These are phyloP conservation scores for Nesometra sesokonis DNA, from an alignment of 35 echinoderm and acorn worm genomes.

Conservation along the genomic window DNA sequence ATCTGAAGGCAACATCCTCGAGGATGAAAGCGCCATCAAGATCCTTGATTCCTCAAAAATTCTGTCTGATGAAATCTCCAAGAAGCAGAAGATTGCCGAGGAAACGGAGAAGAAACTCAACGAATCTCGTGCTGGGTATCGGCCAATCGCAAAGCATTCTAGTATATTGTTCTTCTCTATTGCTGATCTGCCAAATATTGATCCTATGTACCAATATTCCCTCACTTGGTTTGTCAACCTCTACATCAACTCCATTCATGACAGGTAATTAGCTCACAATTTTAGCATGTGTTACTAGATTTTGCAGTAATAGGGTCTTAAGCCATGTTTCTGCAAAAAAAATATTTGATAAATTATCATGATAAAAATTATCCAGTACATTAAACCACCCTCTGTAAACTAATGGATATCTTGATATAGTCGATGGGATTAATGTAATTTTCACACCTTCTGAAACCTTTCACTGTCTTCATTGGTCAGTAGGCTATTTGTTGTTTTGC, in stretches of 20 bases:
- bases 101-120: conserved; percentile 98
- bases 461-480: too few relatives aligned
- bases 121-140: conserved; percentile 86
- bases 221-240: conserved; percentile 98
- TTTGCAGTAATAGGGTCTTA: too few relatives aligned
- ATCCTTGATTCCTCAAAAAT: conserved; percentile 95
- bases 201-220: conserved; percentile 99
- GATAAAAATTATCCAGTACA: too few relatives aligned
- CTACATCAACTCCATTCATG: conserved; percentile 98
- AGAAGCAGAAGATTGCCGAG: conserved; percentile 99
- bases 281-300: too few relatives aligned
- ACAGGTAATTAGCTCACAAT: too few relatives aligned
- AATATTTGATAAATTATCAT: too few relatives aligned
- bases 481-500: too few relatives aligned
- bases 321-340: too few relatives aligned
- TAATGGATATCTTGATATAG: too few relatives aligned
- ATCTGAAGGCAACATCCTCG: conserved; percentile 95
- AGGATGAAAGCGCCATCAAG: conserved; percentile 88
- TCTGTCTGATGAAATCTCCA: conserved; percentile 97
- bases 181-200: conserved; percentile 89
- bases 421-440: too few relatives aligned
- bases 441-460: too few relatives aligned
- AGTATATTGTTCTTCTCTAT: conserved; percentile 95
- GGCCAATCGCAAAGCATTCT: conserved; percentile 93
- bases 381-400: too few relatives aligned